A percentile compares a stretch with the other conserved stretches of the same genome.
Conservation (phyloP, 2,113 vertebrate genomes). For the Rattus norvegicus region GRCr8 NC_086020.1:236226501-236227000, state of each 20-base stretch:
- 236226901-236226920: background rate
- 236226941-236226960: conserved; percentile 30
- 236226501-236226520: background rate
- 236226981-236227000: conserved; percentile 41
- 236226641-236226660: background rate
- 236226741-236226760: conserved; percentile 11
- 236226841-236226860: conserved; percentile 7
- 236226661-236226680: background rate
- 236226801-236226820: background rate
- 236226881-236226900: background rate
- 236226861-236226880: background rate
- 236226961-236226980: conserved; percentile 31
- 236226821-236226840: background rate
- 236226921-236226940: background rate
- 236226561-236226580: conserved; percentile 3
- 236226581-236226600: background rate
- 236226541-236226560: background rate
- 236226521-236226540: background rate
- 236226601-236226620: background rate
- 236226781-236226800: conserved; percentile 18
- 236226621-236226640: background rate
- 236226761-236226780: conserved; percentile 21
- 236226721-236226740: conserved; percentile 37
- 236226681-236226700: background rate
- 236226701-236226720: background rate